phyloP scores from a whole-genome alignment of 2,888 invertebrate species.

The Cybosia mesomella region DNA sequence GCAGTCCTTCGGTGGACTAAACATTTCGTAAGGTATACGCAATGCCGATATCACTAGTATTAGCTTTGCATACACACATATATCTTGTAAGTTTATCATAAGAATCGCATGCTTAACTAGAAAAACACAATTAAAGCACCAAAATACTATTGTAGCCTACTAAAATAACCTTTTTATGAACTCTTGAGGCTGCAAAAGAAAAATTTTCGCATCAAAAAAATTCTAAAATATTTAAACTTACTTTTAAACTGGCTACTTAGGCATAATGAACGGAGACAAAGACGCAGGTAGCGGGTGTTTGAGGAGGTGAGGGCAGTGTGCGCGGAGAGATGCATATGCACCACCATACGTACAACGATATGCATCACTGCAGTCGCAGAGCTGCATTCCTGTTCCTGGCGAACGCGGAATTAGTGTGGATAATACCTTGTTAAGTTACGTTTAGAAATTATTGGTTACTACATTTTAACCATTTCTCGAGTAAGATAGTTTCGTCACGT shows the following conservation, averaged over 20 bases:
- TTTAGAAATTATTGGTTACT: conserved; percentile 3
- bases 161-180: background rate
- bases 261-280: conserved; percentile 76
- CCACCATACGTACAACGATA: conserved; percentile 81
- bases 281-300: conserved; percentile 62
- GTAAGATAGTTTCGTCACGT: background rate
- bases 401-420: conserved; percentile 65
- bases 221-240: conserved; percentile 18
- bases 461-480: background rate
- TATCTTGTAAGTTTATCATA: too few species aligned
- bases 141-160: background rate
- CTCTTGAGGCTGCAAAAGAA: background rate
- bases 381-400: conserved; percentile 80
- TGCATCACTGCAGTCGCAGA: conserved; percentile 84
- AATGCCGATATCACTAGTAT: too few species aligned
- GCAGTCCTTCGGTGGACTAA: too few species aligned
- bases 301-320: conserved; percentile 43
- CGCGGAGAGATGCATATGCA: conserved; percentile 65
- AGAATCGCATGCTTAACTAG: background rate
- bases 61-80: too few species aligned
- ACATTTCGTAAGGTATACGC: too few species aligned
- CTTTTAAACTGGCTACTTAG: conserved; percentile 59
- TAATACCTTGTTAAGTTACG: conserved; percentile 38
- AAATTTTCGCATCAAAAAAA: background rate
- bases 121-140: background rate